These are phyloP conservation scores for Heliconius congener DNA, from an alignment of 1,140 invertebrate species.

Conservation along the genomic window DNA sequence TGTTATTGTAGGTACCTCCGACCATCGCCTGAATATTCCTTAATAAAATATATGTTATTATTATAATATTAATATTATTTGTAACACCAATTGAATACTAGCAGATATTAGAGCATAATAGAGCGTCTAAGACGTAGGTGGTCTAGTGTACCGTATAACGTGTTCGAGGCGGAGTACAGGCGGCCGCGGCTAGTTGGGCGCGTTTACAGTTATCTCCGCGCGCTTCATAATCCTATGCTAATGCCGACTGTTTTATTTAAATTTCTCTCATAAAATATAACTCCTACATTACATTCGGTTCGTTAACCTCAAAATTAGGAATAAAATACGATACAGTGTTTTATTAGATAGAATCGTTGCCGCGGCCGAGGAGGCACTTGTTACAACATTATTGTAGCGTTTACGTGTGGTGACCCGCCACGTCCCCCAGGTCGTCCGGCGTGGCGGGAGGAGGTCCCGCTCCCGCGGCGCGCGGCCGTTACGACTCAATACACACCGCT, in stretches of 20 bases:
- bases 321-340: conserved; percentile 25
- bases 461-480: background rate
- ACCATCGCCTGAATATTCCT: too few species aligned
- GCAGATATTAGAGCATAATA: too few species aligned
- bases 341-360: conserved; percentile 16
- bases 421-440: too few species aligned
- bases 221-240: conserved; percentile 41
- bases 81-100: too few species aligned
- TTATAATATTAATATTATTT: too few species aligned
- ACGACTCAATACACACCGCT: conserved; percentile 20
- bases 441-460: background rate
- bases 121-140: background rate
- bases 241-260: conserved; percentile 43
- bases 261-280: conserved; percentile 42
- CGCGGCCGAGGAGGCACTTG: conserved; percentile 3
- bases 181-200: background rate
- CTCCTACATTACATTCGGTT: conserved; percentile 38
- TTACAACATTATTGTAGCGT: background rate
- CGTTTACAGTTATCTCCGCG: conserved; percentile 36
- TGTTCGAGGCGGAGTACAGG: background rate
- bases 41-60: too few species aligned
- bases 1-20: background rate
- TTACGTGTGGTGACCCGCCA: too few species aligned
- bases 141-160: background rate
- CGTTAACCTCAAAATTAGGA: conserved; percentile 33